Evolutionary conservation across 2,797 vertebrate species (phyloP), one percentile per base, ranked within the genome.

Genomic region (Mionectes olivaceus): DNA sequence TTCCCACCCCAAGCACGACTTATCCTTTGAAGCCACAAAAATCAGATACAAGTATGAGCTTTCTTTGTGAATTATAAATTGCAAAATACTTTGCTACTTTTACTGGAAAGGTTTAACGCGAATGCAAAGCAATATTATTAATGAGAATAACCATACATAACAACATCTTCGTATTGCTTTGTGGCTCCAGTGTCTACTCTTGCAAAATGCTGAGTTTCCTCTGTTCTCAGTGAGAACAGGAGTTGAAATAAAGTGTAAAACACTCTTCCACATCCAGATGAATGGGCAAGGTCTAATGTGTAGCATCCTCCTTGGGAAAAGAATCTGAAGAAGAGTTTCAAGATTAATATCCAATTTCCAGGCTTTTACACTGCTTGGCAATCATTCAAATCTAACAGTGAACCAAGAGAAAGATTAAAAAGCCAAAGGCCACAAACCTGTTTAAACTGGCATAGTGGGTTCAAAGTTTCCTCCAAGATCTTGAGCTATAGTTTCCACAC

Each of bases 341-440:
- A 87, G 91, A 96, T 86, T 91, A 89, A 94, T 78, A 94, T 89
- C 93, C 93, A 37, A 32, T 93, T 94, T 95, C 74, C 76, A 95
- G 85, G 55, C 44, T 95, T 93, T 95, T 90, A 85, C 21, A 50
- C 63, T 50, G 46, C 65, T 95, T 80, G 91, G 96, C 84, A 94
- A 95, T 90, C 94, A 87, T 84, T 96, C 94, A 93, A 94, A 95
- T 95, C 94, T 95, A 85, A 78, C 56, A 95, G 68, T 55, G 83
- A 96, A 91, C 81, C 87, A 85, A 64, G 61, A 32, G 60, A 88
- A 95, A 84, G 84, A 94, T 91, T 87, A 93, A 76, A 93, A 94
- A 93, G 92, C 92, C 89, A 97, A 97, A 95, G 96, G 94, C 95
- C 95, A 95, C 82, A 86, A 94, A 95, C 96, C 63, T 95, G 94